Conservation (phyloP, 2,113 vertebrate genomes). For the Gadus chalcogrammus region DNA sequence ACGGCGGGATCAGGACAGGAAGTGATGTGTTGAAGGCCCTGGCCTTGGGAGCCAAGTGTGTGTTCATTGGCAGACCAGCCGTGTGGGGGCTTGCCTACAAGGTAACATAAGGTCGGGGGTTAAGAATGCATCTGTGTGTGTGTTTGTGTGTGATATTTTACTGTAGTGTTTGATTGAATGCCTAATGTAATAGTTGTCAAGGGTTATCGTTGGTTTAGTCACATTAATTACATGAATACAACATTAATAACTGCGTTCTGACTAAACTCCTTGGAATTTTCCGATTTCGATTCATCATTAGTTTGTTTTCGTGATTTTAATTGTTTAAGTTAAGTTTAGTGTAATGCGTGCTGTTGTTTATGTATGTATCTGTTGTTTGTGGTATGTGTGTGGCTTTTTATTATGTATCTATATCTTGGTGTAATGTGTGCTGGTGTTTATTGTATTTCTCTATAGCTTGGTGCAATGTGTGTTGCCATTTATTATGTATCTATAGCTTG, state of each 20-base stretch:
- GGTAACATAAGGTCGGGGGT: slow-evolving; percentile 64
- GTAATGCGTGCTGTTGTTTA: neutral
- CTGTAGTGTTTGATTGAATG: too few species aligned
- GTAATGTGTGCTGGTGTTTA: neutral
- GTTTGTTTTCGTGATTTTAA: too few species aligned
- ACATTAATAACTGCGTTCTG: too few species aligned
- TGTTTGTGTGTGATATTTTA: neutral
- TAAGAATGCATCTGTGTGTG: neutral
- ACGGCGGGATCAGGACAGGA: slow-evolving; percentile 89
- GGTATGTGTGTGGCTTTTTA: too few species aligned
- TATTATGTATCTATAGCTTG: neutral
- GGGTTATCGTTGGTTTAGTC: too few species aligned
- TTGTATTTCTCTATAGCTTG: neutral
- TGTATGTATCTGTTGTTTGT: neutral
- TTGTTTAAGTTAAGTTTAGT: neutral
- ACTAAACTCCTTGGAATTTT: too few species aligned
- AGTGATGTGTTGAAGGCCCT: slow-evolving; percentile 88
- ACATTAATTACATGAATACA: too few species aligned
- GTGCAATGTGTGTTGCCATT: neutral
- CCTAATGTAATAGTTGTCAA: too few species aligned
- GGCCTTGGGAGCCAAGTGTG: slow-evolving; percentile 88
- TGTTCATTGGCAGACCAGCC: slow-evolving; percentile 89
- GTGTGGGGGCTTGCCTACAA: slow-evolving; percentile 93
- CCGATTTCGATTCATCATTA: too few species aligned
- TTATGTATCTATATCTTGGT: neutral